Conservation (phyloP, 2,113 vertebrate species). For the Seriola dumerili region DNA sequence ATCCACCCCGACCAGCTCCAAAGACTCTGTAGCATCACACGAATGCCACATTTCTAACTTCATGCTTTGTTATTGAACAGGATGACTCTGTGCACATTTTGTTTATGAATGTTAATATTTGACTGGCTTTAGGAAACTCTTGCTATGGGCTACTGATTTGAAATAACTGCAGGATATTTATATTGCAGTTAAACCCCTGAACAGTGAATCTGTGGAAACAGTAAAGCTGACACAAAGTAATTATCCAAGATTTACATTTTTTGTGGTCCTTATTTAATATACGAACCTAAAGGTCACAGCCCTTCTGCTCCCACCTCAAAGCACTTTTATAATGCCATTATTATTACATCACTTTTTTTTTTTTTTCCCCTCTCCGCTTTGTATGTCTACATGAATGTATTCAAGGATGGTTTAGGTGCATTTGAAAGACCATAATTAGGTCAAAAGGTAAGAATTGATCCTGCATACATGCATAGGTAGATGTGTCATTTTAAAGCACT, state of each 20-base stretch:
- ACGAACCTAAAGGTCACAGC: background rate
- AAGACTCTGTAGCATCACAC: background rate
- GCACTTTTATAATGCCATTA: background rate
- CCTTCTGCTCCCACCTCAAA: background rate
- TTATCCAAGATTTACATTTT: too few relatives aligned
- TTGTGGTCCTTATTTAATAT: background rate
- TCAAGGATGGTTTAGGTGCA: background rate
- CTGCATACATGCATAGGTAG: background rate
- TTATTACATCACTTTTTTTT: background rate
- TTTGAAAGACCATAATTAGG: background rate
- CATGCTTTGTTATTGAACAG: background rate
- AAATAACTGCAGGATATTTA: background rate
- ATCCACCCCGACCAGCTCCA: background rate
- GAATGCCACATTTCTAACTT: background rate
- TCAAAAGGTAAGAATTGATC: background rate
- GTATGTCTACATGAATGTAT: background rate
- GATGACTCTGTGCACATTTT: background rate
- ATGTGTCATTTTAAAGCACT: slow-evolving; percentile 10
- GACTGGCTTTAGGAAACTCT: background rate
- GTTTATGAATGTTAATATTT: background rate
- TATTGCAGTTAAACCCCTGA: background rate
- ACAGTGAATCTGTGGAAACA: background rate
- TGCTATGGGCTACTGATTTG: background rate
- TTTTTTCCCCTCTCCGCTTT: background rate
- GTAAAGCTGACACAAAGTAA: background rate